Base-by-base conservation (phyloP, 2,888 invertebrate species). In the Julus scandinavius region DNA sequence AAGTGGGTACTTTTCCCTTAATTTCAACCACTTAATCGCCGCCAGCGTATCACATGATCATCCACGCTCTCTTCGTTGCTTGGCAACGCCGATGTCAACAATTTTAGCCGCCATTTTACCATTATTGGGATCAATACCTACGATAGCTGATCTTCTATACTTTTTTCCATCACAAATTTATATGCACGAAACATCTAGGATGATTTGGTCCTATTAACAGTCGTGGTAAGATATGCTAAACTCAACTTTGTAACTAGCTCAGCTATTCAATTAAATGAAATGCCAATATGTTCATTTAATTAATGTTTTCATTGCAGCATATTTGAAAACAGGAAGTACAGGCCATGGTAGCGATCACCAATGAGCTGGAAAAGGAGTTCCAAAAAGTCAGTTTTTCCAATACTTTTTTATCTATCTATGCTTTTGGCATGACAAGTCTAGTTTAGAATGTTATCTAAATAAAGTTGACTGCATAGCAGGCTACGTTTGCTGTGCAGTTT, bases 281-380 rank as follows among this genome's bases (percentile, higher is more conserved):
- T 63, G 63, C 20, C 63, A 20, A n/a, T 63, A 63, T 20, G n/a
- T 20, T 63, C 20, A 15, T 63, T 63, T 20, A 63, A n/a, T 63
- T 63, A n/a, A 9, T 63, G n/a, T n/a, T 63, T 63, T 9, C 63
- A 20, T 63, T 4, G 9, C 63, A 63, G 63, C 63, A 63, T 20
- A n/a, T 20, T 4, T 63, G 63, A 63, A n/a, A 5, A 20, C 20
- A 5, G 63, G 63, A 63, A 63, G 20, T 4, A 20, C 20, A 3
- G n/a, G 40, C 15, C 11, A 84, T 84, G 84, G 40, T 38, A 41
- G 45, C 84, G 40, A 40, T 84, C 45, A 84, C 84, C 84, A 84
- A 84, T n/a, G 84, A 84, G 40, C 84, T 84, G 40, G 84, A 84
- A 84, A 84, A 84, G 84, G 84, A 84, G 45, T 84, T 84, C 45